Evolutionary conservation across 2,113 vertebrate species (phyloP), one percentile per base, ranked within the genome.

Genomic region (Crotalus helleri): DNA sequence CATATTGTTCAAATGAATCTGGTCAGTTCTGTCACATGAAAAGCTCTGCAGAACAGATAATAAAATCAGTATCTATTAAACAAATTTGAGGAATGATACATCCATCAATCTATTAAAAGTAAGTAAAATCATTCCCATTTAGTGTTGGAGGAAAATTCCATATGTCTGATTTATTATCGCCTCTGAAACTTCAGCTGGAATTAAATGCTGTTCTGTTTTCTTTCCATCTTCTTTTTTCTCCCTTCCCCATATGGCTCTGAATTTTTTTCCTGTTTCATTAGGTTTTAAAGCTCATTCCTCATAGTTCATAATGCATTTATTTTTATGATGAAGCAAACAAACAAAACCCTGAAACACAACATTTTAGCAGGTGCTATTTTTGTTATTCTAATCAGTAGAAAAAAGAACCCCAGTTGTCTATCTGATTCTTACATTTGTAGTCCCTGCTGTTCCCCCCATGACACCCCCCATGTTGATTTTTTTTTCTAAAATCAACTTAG

Each of bases 331-430:
- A 95, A 91, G 94, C 96, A 94, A 94, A 95, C 94, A 74, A 94
- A 94, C 93, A 91, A 95, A 94, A 96, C 96, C 74, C 33, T 19
- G 17, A 81, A 81, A 81, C 17, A 81, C n/a, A 74, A 95, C 96
- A 97, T 96, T 98, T 97, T 97, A 97, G 96, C 97, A 96, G 97
- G 97, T 97, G 97, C 97, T 98, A 98, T 98, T 98, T 98, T 97
- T 98, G 97, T 98, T 98, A 97, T 98, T 98, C 97, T 98, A 97
- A 98, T 98, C 97, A 97, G 97, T 39, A 21, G 81, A 24, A 57
- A 33, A 17, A 51, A 58, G 96, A 97, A 97, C 97, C 97, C 97
- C 98, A 98, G 97, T 97, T 98, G 97, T 97, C 97, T 97, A 96
- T 97, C 95, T 61, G 91, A 96, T 95, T 97, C 96, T 97, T 97